Conservation (phyloP, 1,140 invertebrate species). For the Formica selysi region DNA sequence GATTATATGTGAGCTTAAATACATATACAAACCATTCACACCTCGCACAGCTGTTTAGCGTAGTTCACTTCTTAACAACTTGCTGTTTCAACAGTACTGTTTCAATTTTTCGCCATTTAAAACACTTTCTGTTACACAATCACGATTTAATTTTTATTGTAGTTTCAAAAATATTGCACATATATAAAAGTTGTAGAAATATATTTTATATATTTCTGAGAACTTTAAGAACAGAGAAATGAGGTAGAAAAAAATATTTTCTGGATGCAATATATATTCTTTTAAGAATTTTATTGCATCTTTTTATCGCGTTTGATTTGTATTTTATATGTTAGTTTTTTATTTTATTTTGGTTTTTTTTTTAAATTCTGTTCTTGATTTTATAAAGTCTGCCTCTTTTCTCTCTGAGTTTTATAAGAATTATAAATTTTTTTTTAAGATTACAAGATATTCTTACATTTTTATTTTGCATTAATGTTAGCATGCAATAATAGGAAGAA, state of each 20-base stretch:
- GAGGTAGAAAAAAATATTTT: neutral
- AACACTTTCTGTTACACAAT: neutral
- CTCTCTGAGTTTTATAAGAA: neutral
- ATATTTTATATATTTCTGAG: neutral
- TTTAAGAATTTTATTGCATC: neutral
- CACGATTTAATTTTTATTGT: neutral
- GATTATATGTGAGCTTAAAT: slow-evolving; percentile 1
- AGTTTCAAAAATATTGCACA: neutral
- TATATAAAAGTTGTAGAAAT: neutral
- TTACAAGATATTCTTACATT: no score
- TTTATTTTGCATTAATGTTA: no score
- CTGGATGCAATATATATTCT: neutral
- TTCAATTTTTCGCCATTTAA: neutral
- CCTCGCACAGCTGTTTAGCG: neutral
- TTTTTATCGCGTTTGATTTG: neutral
- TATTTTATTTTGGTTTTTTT: neutral
- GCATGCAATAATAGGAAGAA: neutral
- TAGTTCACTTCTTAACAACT: slow-evolving; percentile 15
- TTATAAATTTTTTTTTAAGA: no score
- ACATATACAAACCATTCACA: neutral
- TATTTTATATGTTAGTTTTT: neutral
- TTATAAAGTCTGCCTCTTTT: neutral
- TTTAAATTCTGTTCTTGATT: neutral
- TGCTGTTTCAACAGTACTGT: neutral
- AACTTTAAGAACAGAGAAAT: neutral